Evolutionary conservation across 2,113 vertebrate species (phyloP).

Genomic region (Nipponia nippon): DNA sequence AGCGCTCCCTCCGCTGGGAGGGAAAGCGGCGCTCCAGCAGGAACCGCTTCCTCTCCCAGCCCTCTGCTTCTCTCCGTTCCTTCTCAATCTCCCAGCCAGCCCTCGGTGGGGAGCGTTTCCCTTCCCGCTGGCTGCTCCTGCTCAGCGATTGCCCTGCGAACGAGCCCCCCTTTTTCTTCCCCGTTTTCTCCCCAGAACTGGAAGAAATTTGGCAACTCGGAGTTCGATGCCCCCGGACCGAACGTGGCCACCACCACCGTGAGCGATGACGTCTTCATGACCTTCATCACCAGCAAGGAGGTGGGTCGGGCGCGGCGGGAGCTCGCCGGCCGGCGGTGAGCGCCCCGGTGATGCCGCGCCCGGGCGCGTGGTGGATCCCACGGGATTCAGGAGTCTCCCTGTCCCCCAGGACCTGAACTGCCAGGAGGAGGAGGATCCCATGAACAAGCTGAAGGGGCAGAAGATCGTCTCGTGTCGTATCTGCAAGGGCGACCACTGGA

Average conservation of each 20-base stretch:
- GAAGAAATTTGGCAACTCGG: slow-evolving; percentile 96
- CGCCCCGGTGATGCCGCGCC: fast-evolving
- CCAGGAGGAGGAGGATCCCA: slow-evolving; percentile 94
- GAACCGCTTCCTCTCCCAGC: fast-evolving
- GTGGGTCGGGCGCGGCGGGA: not conserved
- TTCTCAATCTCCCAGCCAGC: fast-evolving
- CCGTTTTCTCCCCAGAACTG: slow-evolving; percentile 78
- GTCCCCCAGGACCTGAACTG: slow-evolving; percentile 84
- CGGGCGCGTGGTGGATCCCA: fast-evolving
- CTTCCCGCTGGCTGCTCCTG: not conserved
- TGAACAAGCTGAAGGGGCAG: slow-evolving; percentile 97
- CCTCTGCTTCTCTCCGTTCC: fast-evolving
- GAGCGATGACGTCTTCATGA: slow-evolving; percentile 96
- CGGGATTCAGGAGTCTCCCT: not conserved
- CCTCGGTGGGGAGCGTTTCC: fast-evolving
- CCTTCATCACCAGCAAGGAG: slow-evolving; percentile 96
- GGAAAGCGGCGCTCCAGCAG: fast-evolving
- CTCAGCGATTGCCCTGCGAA: fast-evolving
- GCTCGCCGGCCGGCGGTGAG: fast-evolving
- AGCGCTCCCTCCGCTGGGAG: no score
- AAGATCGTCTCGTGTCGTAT: slow-evolving; percentile 97
- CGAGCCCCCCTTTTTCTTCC: no score
- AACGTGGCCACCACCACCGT: slow-evolving; percentile 96
- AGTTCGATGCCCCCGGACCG: slow-evolving; percentile 87
- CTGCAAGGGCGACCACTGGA: slow-evolving; percentile 98